Evolutionary conservation across 2,888 invertebrate species (phyloP), one percentile per base, ranked within the genome.

Genomic region (Lissocephala sabroskyi): DNA sequence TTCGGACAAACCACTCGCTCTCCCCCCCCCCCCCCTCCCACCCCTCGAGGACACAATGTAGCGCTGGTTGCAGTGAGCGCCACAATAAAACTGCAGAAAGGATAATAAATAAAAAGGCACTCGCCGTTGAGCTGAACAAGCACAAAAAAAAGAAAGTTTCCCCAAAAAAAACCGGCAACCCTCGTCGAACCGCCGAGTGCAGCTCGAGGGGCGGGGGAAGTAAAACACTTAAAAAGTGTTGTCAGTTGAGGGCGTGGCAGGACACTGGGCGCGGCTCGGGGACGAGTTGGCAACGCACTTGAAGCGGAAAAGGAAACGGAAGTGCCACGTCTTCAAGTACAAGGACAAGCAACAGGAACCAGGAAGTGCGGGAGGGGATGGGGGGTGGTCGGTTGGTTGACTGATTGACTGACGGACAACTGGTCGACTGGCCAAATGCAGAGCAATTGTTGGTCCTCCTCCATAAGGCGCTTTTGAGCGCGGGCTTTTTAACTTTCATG

Each of bases 281-380:
- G n/a, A n/a, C n/a, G n/a, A n/a, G n/a, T 33, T 37, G 14, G 28
- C 11, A 26, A 30, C 35, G 48, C 52, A 64, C 68, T 61, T 52
- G 60, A 58, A 49, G 58, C 76, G 58, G 71, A 75, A 75, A 56
- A 73, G 67, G 67, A 68, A 75, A 56, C 75, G 67, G 67, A 68
- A 68, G 67, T 66, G 67, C 63, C 71, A 75, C 73, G 75, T 75
- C 71, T 71, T 71, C 10, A 16, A 56, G 52, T 11, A 30, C 30
- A 30, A 11, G 3, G 3, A 30, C 4, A 30, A 30, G 30, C 3
- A 30, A 11, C 5, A 30, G 7, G 5, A 30, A 7, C 30, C 46
- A 18, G 37, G 9, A 23, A 23, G 23, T n/a, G 5, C 30, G 42
- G 41, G 41, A 5, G 11, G 26, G 3, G 11, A 26, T 10, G 14